Evolutionary conservation across 64 coral and sea anemone genomes (phyloP).

Genomic region (Trachythela sp.): DNA sequence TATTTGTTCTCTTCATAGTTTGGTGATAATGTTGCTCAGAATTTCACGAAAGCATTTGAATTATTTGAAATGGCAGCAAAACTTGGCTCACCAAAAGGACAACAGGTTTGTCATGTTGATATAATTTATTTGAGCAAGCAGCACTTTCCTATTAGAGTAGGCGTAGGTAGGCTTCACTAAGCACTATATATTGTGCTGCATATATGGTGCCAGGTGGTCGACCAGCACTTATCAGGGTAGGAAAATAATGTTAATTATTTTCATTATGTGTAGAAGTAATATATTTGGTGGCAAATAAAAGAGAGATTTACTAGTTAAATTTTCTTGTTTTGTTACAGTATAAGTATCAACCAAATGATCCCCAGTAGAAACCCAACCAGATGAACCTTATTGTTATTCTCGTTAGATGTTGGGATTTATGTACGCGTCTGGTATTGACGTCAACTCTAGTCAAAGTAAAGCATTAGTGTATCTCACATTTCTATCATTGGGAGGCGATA

Average conservation of each 20-base stretch:
- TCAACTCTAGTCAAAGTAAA: conserved; percentile 95
- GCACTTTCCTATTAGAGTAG: no score
- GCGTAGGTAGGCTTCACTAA: no score
- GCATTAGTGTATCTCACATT: conserved; percentile 95
- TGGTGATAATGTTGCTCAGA: conserved; percentile 81
- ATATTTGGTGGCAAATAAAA: no score
- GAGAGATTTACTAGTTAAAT: no score
- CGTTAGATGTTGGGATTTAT: conserved; percentile 76
- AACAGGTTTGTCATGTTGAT: conserved; percentile 62
- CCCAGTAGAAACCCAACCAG: no score
- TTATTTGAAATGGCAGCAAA: conserved; percentile 63
- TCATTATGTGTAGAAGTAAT: no score
- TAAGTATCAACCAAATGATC: no score
- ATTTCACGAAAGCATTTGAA: conserved; percentile 75
- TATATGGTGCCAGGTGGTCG: no score
- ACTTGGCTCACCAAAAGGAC: conserved; percentile 72
- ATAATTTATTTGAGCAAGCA: background rate
- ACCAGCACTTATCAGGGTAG: no score
- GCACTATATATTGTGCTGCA: no score
- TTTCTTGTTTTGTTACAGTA: no score
- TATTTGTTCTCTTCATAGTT: conserved; percentile 45
- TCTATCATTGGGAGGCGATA: conserved; percentile 71
- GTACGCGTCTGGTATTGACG: conserved; percentile 79
- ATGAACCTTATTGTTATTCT: background rate
- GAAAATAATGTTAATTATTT: no score